These are phyloP conservation scores for Elephas maximus DNA, from an alignment of 2,113 vertebrate species.

Conservation along the genomic window DNA sequence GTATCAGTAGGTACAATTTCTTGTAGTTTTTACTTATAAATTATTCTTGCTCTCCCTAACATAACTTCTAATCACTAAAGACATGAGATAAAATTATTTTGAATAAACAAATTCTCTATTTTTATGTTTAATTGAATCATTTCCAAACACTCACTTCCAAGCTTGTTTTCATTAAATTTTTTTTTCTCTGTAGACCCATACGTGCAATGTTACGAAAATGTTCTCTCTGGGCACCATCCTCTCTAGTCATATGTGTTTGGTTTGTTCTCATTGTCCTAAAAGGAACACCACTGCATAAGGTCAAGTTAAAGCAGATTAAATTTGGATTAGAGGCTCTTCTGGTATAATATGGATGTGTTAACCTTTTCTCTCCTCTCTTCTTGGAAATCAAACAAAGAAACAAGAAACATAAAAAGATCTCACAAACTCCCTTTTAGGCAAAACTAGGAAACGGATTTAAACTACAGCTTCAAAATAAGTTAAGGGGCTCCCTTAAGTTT, in stretches of 20 bases:
- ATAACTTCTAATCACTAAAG: not conserved
- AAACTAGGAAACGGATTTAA: not conserved
- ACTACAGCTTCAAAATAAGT: not conserved
- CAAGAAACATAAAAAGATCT: not conserved
- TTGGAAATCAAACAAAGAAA: conserved; percentile 9
- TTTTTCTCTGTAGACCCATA: not conserved
- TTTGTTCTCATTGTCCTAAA: not conserved
- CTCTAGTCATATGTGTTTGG: not conserved
- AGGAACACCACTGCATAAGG: not conserved
- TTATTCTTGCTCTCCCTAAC: not conserved
- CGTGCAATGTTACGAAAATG: not conserved
- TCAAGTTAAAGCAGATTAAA: conserved; percentile 28
- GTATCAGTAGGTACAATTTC: not conserved
- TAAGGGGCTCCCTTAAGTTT: too few relatives aligned
- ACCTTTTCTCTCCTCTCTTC: not conserved
- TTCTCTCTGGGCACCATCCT: not conserved
- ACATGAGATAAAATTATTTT: conserved; percentile 27
- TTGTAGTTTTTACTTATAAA: not conserved
- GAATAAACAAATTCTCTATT: not conserved
- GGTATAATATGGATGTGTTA: not conserved
- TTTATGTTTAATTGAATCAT: not conserved
- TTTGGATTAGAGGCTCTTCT: conserved; percentile 15
- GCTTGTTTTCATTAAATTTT: not conserved
- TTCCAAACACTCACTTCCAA: not conserved
- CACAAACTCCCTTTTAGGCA: not conserved